Conservation (phyloP, 1,140 invertebrate species). For the Hormaphis cornu region DNA sequence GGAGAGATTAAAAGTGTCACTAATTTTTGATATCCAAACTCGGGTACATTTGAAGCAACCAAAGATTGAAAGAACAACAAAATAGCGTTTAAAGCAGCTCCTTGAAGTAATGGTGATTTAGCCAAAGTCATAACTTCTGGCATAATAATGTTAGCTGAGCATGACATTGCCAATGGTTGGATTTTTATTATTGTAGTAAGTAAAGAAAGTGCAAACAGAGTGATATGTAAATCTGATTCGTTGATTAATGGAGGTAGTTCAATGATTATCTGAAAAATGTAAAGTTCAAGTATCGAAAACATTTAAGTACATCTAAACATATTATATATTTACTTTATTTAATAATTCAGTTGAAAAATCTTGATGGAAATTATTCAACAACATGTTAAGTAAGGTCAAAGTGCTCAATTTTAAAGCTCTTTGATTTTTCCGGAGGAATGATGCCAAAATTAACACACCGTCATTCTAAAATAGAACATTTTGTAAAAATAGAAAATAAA, state of each 20-base stretch:
- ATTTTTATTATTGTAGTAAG: conserved; percentile 64
- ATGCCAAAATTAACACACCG: conserved; percentile 81
- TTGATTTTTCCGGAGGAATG: conserved; percentile 95
- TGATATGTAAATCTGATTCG: conserved; percentile 91
- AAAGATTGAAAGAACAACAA: conserved; percentile 76
- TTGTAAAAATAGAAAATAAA: neutral
- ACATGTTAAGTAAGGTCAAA: conserved; percentile 77
- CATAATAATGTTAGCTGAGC: conserved; percentile 57
- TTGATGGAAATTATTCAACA: conserved; percentile 64
- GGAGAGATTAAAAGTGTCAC: conserved; percentile 61
- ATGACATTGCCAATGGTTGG: conserved; percentile 58
- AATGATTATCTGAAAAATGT: conserved; percentile 50
- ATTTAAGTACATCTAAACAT: neutral
- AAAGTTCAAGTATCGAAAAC: neutral
- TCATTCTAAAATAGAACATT: conserved; percentile 53
- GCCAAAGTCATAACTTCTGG: conserved; percentile 79
- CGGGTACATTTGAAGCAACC: conserved; percentile 67
- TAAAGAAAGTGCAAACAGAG: conserved; percentile 74
- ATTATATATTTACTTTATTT: conserved; percentile 50
- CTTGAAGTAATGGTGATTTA: conserved; percentile 80
- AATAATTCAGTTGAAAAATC: conserved; percentile 57
- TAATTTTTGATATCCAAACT: conserved; percentile 69
- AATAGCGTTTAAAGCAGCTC: conserved; percentile 35
- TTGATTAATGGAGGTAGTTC: conserved; percentile 83
- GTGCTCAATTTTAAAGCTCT: conserved; percentile 87